Evolutionary conservation across 2,113 vertebrate species (phyloP), one percentile per base, ranked within the genome.

Genomic region (Psammodynastes pulverulentus): DNA sequence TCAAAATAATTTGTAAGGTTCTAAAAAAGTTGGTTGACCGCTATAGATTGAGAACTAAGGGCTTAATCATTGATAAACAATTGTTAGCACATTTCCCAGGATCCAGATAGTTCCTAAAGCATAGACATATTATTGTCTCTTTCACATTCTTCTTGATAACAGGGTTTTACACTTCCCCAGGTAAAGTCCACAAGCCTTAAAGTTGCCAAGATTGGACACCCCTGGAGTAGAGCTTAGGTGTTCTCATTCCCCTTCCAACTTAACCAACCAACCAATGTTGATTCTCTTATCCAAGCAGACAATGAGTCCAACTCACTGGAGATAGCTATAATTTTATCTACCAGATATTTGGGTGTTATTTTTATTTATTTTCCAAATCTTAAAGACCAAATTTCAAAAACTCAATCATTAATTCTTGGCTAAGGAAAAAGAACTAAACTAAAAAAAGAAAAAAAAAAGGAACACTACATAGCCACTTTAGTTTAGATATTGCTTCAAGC

Each of bases 401-500:
- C 13, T 24, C 45, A 89, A 13, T 49, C n/a, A 85, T 92, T 92
- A 56, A 54, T 53, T 45, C 45, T 62, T 46, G 26, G 52, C 4
- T 62, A 62, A 89, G 12, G 51, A 51, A 49, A 52, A 89, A 29
- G 48, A 0, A 58, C 7, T 0, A 54, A 54, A 24, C 24, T 26
- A 23, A 54, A 23, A 54, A 56, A 54, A 56, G 1, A 46, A 79
- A 85, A 49, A 39, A 21, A 84, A n/a, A 48, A 58, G 52, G 29
- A 29, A 89, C 19, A 92, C 84, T 29, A 49, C 67, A 49, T 29
- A 86, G 79, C 79, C 53, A 86, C 79, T 85, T 86, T 34, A 21
- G 52, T 58, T 89, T 89, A 86, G 79, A 89, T 62, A 54, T 89
- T 89, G 72, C 91, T 92, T 92, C 79, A 56, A 89, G 91, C 79